Evolutionary conservation across 2,888 invertebrate genomes (phyloP).

Genomic region (Nephrotoma guestfalica): DNA sequence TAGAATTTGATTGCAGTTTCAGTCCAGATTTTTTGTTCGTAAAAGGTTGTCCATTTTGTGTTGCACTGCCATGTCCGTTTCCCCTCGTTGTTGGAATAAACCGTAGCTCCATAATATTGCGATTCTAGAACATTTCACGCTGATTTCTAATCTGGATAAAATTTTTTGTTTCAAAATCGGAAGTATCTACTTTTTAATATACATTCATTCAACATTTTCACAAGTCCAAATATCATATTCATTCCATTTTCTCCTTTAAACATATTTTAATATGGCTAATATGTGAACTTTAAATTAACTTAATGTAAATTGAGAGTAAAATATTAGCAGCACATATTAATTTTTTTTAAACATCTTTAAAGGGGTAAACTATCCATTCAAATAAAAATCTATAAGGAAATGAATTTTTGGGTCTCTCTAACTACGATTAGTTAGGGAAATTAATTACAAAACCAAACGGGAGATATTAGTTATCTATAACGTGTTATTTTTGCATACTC

Average conservation of each 20-base stretch:
- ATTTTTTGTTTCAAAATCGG: conserved; percentile 16
- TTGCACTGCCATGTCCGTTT: conserved; percentile 14
- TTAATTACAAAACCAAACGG: not conserved
- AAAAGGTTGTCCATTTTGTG: conserved; percentile 7
- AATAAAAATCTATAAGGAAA: not conserved
- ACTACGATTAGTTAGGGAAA: not conserved
- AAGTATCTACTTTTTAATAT: conserved; percentile 5
- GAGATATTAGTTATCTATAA: not conserved
- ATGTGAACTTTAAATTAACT: not conserved
- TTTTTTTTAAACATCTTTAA: not conserved
- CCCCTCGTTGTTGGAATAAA: conserved; percentile 25
- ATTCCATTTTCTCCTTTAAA: not conserved
- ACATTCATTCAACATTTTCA: not conserved
- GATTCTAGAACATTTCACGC: conserved; percentile 31
- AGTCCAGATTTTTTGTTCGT: not conserved
- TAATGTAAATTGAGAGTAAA: not conserved
- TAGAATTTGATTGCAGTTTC: not conserved
- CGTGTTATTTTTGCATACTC: conserved; percentile 7
- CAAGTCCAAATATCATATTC: not conserved
- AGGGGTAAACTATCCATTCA: not conserved
- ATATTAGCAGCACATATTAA: not conserved
- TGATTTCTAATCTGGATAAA: conserved; percentile 24
- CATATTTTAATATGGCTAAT: not conserved
- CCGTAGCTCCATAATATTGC: conserved; percentile 31
- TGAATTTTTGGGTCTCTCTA: not conserved